These are phyloP conservation scores for Saxidomus purpurata DNA, from an alignment of 1,140 invertebrate genomes.

Conservation along the genomic window DNA sequence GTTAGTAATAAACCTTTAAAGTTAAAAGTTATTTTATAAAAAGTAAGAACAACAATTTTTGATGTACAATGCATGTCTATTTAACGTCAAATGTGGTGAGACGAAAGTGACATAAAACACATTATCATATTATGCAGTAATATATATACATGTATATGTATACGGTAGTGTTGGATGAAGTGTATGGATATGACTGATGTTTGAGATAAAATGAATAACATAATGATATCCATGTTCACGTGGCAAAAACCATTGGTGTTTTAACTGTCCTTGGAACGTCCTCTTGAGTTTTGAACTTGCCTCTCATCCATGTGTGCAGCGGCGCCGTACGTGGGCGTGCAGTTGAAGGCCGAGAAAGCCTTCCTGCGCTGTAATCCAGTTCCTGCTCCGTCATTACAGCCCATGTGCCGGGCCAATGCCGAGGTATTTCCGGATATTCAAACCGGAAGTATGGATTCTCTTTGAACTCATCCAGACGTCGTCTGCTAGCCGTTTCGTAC, in stretches of 20 bases:
- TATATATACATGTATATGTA: no score
- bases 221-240: not conserved
- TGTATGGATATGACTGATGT: no score
- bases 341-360: slow-evolving; percentile 57
- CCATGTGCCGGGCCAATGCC: slow-evolving; percentile 66
- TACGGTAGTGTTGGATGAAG: no score
- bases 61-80: no score
- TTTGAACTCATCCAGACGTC: slow-evolving; percentile 56
- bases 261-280: slow-evolving; percentile 45
- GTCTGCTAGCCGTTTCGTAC: slow-evolving; percentile 42
- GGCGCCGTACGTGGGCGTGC: slow-evolving; percentile 41
- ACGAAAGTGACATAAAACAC: no score
- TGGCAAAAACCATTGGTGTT: slow-evolving; percentile 38
- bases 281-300: slow-evolving; percentile 9
- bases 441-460: slow-evolving; percentile 48
- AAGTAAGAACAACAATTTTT: no score
- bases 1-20: no score
- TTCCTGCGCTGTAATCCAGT: not conserved
- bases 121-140: no score
- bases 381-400: slow-evolving; percentile 46
- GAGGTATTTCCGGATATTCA: slow-evolving; percentile 63
- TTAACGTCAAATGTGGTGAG: no score
- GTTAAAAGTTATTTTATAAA: no score
- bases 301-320: slow-evolving; percentile 23
- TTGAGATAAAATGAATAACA: no score